A percentile compares a stretch with the other conserved stretches of the same genome.
Evolutionary conservation across 1,140 invertebrate species (phyloP).

Genomic region (Nasonia longicornis): DNA sequence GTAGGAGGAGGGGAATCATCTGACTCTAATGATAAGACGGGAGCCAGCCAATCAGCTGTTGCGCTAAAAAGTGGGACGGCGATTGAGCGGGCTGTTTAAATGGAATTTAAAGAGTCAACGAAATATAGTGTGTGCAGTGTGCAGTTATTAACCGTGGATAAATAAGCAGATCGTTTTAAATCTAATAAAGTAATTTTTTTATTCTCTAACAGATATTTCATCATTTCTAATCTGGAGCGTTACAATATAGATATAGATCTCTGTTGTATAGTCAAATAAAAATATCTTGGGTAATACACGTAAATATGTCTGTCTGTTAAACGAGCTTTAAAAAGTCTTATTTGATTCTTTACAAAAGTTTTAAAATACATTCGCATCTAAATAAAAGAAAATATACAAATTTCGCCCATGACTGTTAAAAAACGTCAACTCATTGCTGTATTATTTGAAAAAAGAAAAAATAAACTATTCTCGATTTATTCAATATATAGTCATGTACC

Average conservation of each 20-base stretch:
- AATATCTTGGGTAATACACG: not conserved
- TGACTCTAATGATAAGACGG: slow-evolving; percentile 22
- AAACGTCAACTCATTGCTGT: not conserved
- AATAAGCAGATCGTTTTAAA: not conserved
- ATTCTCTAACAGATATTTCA: slow-evolving; percentile 2
- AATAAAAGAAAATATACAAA: slow-evolving; percentile 21
- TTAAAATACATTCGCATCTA: slow-evolving; percentile 11
- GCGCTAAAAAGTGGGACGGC: not conserved
- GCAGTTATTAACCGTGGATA: no score
- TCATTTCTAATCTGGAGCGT: not conserved
- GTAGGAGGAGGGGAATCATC: not conserved
- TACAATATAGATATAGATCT: not conserved
- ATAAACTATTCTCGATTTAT: slow-evolving; percentile 25
- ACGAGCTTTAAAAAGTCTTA: not conserved
- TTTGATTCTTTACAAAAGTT: not conserved
- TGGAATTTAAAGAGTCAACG: not conserved
- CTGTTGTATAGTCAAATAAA: slow-evolving; percentile 21
- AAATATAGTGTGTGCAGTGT: not conserved
- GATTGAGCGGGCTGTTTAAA: slow-evolving; percentile 16
- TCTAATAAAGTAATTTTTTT: slow-evolving; percentile 21
- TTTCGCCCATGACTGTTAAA: slow-evolving; percentile 6
- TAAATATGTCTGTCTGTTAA: slow-evolving; percentile 8
- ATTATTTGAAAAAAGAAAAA: slow-evolving; percentile 28
- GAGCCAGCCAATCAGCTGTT: slow-evolving; percentile 27
- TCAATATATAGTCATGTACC: slow-evolving; percentile 30